Evolutionary conservation across 2,797 vertebrate species (phyloP).

Genomic region (Gila robusta): DNA sequence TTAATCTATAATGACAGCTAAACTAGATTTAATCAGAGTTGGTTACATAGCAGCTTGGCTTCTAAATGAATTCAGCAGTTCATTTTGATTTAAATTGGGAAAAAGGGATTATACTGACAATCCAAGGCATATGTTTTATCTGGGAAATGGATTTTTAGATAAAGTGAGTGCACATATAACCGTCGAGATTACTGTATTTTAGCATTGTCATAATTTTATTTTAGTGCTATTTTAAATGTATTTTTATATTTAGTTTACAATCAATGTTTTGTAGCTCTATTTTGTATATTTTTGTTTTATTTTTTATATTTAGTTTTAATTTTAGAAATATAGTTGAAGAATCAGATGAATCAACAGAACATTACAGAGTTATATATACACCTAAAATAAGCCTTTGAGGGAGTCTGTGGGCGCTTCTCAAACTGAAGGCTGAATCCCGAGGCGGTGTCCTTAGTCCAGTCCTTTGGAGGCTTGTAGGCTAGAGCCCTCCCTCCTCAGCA

Average conservation of each 20-base stretch:
- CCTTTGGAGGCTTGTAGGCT: no score
- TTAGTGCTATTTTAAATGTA: background rate
- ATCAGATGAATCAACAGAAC: background rate
- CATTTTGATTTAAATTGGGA: background rate
- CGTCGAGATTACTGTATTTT: background rate
- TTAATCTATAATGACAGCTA: conserved; percentile 10
- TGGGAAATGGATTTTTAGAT: background rate
- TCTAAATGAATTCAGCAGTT: conserved; percentile 14
- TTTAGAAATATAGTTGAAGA: background rate
- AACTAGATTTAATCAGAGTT: conserved; percentile 5
- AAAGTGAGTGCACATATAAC: background rate
- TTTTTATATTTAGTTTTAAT: background rate
- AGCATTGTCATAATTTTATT: background rate
- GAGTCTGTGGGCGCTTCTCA: background rate
- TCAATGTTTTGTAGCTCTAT: background rate
- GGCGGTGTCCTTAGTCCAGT: no score
- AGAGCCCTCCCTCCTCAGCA: no score
- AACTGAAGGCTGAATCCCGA: no score
- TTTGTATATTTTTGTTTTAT: background rate
- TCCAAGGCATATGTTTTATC: conserved; percentile 6
- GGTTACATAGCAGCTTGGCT: conserved; percentile 15
- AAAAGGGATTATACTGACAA: background rate
- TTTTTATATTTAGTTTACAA: background rate
- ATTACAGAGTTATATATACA: background rate
- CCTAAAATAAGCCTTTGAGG: background rate